Base-by-base conservation (phyloP, 2,888 invertebrate genomes). In the Netelia virgata region DNA sequence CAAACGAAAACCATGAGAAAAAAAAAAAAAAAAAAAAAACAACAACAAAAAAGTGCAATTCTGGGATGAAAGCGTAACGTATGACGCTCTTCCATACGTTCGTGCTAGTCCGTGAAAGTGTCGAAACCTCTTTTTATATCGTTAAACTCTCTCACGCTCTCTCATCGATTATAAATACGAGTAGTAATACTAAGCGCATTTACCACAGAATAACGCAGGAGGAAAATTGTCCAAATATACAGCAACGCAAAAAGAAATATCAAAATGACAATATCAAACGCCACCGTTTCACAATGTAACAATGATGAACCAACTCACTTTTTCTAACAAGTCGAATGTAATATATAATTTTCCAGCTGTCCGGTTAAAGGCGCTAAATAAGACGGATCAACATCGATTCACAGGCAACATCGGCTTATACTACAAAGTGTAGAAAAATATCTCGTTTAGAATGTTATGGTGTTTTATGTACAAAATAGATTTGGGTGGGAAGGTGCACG, bases 111-210 rank as follows among this genome's bases (percentile, higher is more conserved):
- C 57, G 68, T 57, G 16, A 57, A 63, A 57, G 3, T 61, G 50
- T 47, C 50, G 36, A 16, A 63, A 36, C 23, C 64, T 82, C 18
- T 16, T 41, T 53, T 57, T 57, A 36, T 36, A 36, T 36, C 36
- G 36, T 36, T 36, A 36, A 36, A 36, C 59, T 66, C 61, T 53
- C 63, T 57, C 16, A 50, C 11, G 20, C 16, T 36, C 18, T 16
- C 57, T 55, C 66, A 75, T 66, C 41, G 78, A 68, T 85, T 85
- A 85, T 79, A 79, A 70, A 85, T 82, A 82, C 79, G 82, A 90
- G 88, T 91, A 92, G 90, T 92, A 92, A 92, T 92, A 92, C 92
- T 91, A 92, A 86, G 87, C 88, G 89, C 89, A 89, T 86, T 87
- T 68, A 85, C 72, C 88, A 88, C 88, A 90, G 87, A 90, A 90